Percentiles rank a stretch among this genome's conserved stretches.
phyloP scores from a whole-genome alignment of 2,888 invertebrate genomes.

The Cephus sareptanus region DNA sequence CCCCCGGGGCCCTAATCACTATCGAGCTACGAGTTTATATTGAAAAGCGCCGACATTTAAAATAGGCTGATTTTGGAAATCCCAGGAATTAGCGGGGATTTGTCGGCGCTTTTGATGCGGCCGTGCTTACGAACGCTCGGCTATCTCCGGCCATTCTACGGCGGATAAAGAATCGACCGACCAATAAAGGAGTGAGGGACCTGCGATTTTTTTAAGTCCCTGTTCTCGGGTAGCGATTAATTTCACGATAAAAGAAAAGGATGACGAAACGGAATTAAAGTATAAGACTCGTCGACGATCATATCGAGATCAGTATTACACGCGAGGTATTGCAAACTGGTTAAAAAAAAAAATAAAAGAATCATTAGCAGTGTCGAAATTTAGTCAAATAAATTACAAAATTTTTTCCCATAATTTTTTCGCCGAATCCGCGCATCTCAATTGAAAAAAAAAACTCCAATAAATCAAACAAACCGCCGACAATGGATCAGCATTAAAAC shows the following conservation, averaged over 20 bases:
- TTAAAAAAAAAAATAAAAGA: not conserved
- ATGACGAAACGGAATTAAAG: not conserved
- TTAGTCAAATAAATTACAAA: not conserved
- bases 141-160: conserved; percentile 18
- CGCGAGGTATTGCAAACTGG: not conserved
- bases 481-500: too few species aligned
- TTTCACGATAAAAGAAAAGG: not conserved
- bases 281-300: not conserved
- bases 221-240: not conserved
- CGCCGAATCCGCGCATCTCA: too few species aligned
- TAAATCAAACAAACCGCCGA: too few species aligned
- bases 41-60: conserved; percentile 25
- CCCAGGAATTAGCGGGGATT: conserved; percentile 21
- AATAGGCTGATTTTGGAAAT: conserved; percentile 24
- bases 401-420: not conserved
- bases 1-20: conserved; percentile 14
- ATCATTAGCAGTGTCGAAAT: not conserved
- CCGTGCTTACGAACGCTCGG: conserved; percentile 12
- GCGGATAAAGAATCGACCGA: not conserved
- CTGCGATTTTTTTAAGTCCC: not conserved
- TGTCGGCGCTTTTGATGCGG: conserved; percentile 17
- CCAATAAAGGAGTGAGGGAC: not conserved
- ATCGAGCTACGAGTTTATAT: conserved; percentile 22
- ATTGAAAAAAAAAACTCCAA: too few species aligned
- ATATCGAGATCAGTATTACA: not conserved